Conservation (phyloP, 2,113 vertebrate species). For the Perca flavescens region DNA sequence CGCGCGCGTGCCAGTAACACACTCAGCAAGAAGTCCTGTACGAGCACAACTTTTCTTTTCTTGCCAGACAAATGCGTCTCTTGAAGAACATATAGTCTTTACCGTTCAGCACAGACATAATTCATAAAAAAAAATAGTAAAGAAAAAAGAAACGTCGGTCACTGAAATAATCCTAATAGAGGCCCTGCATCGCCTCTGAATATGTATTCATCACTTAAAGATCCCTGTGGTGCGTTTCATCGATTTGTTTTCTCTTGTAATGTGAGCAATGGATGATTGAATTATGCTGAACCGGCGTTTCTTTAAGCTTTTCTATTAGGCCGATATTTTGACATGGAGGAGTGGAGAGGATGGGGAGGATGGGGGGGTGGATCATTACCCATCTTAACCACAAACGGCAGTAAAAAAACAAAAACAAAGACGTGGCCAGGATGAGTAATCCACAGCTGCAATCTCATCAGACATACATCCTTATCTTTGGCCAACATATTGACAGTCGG, state of each 20-base stretch:
- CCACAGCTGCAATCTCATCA: constrained; percentile 58
- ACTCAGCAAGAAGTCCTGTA: constrained; percentile 23
- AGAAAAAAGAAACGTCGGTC: neutral
- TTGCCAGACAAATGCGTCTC: constrained; percentile 35
- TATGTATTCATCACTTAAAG: constrained; percentile 55
- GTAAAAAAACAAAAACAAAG: constrained; percentile 66
- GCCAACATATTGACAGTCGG: constrained; percentile 58
- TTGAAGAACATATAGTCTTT: constrained; percentile 33
- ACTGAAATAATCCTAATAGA: constrained; percentile 34
- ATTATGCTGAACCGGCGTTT: constrained; percentile 67
- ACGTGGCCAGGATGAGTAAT: constrained; percentile 62
- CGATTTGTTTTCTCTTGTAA: constrained; percentile 68
- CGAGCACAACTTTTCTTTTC: constrained; percentile 7
- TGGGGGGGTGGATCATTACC: constrained; percentile 56
- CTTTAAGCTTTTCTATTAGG: constrained; percentile 50
- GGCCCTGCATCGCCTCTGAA: constrained; percentile 11
- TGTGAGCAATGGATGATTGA: constrained; percentile 61
- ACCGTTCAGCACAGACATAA: constrained; percentile 8
- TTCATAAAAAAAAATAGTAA: constrained; percentile 23
- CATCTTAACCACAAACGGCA: constrained; percentile 58
- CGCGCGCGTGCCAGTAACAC: constrained; percentile 4
- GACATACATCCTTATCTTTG: constrained; percentile 61
- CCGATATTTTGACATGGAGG: constrained; percentile 57
- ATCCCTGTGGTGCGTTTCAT: constrained; percentile 65
- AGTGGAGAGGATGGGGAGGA: constrained; percentile 15